A percentile compares a stretch with the other conserved stretches of the same genome.
Conservation (phyloP, 2,797 vertebrate genomes). For the Pseudochirops corinnae region DNA sequence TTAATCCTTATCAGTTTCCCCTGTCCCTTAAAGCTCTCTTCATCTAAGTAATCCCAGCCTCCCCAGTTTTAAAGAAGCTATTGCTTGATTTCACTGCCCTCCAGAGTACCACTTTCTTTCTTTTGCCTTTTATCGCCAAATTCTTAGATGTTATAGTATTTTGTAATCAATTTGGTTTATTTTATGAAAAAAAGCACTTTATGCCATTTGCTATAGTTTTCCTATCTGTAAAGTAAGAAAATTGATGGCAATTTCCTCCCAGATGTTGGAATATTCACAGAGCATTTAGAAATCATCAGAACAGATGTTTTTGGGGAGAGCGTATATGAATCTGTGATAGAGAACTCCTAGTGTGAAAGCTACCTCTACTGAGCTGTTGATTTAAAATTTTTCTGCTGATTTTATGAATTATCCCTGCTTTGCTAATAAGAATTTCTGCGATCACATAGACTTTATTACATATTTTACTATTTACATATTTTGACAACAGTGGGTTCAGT, state of each 20-base stretch:
- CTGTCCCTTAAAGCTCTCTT: background rate
- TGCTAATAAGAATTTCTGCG: conserved; percentile 10
- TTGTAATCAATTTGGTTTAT: conserved; percentile 31
- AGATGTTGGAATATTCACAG: conserved; percentile 16
- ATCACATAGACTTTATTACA: background rate
- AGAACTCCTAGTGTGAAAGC: too few species aligned
- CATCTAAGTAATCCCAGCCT: background rate
- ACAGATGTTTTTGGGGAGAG: conserved; percentile 1
- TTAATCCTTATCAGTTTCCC: background rate
- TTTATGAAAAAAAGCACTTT: background rate
- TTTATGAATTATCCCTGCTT: conserved; percentile 2
- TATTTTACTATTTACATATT: background rate
- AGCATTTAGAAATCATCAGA: conserved; percentile 37
- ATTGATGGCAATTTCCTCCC: background rate
- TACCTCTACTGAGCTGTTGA: background rate
- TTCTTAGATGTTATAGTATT: background rate
- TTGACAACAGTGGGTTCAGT: conserved; percentile 18
- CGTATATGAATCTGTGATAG: background rate
- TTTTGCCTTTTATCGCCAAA: conserved; percentile 24
- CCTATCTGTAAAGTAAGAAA: conserved; percentile 34
- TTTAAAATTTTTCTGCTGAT: conserved; percentile 18
- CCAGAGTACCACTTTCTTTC: background rate
- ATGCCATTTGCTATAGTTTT: conserved; percentile 16
- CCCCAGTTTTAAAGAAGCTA: background rate
- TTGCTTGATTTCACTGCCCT: background rate